These are phyloP conservation scores for Teleogryllus occipitalis DNA, from an alignment of 1,140 invertebrate genomes.

Conservation along the genomic window DNA sequence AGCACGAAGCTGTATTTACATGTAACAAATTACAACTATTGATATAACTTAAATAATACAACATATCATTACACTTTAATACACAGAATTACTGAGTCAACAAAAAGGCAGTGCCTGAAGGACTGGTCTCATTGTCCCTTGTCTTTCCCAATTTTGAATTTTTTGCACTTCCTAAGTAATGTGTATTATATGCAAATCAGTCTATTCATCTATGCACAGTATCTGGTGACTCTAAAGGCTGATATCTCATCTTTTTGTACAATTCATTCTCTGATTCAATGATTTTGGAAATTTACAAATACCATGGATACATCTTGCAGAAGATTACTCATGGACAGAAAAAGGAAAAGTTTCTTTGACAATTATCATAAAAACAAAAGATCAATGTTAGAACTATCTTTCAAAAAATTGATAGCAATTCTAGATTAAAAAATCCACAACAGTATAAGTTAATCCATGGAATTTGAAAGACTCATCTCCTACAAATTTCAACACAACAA, in stretches of 20 bases:
- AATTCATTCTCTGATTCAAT: no score
- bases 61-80: neutral
- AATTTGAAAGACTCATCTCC: no score
- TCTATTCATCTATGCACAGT: neutral
- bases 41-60: neutral
- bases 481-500: no score
- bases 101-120: neutral
- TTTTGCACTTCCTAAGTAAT: neutral
- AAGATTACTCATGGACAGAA: no score
- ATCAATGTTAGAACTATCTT: no score
- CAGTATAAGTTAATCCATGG: no score
- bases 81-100: neutral
- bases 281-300: no score
- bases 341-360: no score
- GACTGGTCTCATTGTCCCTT: neutral
- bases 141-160: neutral
- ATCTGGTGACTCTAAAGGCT: neutral
- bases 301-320: no score
- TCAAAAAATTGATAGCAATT: no score
- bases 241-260: neutral
- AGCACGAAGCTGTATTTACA: neutral
- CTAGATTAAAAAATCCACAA: no score
- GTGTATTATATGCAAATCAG: neutral
- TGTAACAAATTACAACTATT: neutral
- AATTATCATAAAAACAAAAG: no score